phyloP scores from a whole-genome alignment of 2,888 invertebrate genomes.

The Busseola fusca region DNA sequence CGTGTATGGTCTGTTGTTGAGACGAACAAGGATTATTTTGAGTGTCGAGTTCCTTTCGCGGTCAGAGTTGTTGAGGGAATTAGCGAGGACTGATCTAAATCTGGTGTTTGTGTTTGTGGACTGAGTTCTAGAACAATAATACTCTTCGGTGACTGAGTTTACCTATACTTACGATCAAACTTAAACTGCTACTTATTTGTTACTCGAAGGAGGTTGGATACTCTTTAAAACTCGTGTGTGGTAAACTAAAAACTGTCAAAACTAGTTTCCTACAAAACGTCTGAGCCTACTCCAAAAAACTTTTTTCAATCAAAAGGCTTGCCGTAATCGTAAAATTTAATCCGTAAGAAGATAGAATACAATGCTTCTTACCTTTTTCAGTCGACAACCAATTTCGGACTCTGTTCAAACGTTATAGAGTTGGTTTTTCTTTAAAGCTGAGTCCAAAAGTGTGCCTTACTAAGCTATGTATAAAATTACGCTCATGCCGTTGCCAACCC shows the following conservation, averaged over 20 bases:
- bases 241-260: constrained; percentile 5
- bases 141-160: background rate
- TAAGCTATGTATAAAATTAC: constrained; percentile 65
- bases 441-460: constrained; percentile 50
- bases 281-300: constrained; percentile 15
- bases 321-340: constrained; percentile 48
- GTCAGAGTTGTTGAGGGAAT: constrained; percentile 16
- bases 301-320: constrained; percentile 52
- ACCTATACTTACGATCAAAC: background rate
- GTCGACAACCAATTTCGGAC: constrained; percentile 21
- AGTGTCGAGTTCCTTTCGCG: constrained; percentile 31
- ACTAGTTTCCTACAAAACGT: constrained; percentile 31
- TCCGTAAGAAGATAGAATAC: constrained; percentile 51
- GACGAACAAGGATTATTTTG: constrained; percentile 38
- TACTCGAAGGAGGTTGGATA: background rate
- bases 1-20: constrained; percentile 30
- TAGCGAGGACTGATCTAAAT: constrained; percentile 30
- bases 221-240: constrained; percentile 2
- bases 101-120: constrained; percentile 7
- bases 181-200: background rate
- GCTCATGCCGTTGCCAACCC: constrained; percentile 56
- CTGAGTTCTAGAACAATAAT: constrained; percentile 1
- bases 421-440: constrained; percentile 12
- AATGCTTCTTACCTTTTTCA: constrained; percentile 47
- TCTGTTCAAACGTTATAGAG: constrained; percentile 21